These are phyloP conservation scores for Pelochelys cantorii DNA, from an alignment of 2,797 vertebrate species.

Conservation along the genomic window DNA sequence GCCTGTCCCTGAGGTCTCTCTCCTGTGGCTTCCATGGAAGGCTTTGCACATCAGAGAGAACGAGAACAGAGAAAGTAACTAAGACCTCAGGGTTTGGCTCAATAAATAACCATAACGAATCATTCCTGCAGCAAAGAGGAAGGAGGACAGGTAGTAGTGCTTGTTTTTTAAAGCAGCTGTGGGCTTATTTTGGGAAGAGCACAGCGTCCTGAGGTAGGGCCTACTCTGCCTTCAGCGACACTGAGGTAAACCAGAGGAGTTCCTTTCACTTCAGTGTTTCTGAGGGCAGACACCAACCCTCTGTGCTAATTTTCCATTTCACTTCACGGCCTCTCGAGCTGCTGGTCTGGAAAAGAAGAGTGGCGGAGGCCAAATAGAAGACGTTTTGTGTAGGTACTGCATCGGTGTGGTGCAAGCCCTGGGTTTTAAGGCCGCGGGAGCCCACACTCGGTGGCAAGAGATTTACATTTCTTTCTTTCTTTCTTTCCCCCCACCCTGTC, in stretches of 20 bases:
- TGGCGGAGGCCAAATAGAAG: fast-evolving
- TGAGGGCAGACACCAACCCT: not conserved
- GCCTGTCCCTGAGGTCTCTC: not conserved
- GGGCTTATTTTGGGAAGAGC: fast-evolving
- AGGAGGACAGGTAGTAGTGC: no score
- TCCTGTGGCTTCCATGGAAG: not conserved
- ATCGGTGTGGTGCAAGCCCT: fast-evolving
- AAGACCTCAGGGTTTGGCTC: not conserved
- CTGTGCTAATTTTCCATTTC: not conserved
- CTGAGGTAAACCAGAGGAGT: not conserved
- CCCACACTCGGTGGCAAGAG: not conserved
- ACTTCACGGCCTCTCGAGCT: not conserved
- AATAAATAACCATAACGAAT: fast-evolving
- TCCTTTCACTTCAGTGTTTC: not conserved
- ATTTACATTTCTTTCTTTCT: not conserved
- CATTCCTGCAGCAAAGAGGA: fast-evolving
- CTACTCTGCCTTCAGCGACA: fast-evolving
- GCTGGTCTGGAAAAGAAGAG: not conserved
- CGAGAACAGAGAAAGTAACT: not conserved
- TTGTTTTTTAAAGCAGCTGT: not conserved
- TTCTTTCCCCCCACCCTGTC: not conserved
- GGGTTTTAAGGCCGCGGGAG: not conserved
- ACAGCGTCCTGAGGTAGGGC: fast-evolving
- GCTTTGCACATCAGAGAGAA: not conserved
- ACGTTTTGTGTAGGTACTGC: not conserved